Base-by-base conservation (phyloP, 1,140 invertebrate genomes). In the Listronotus bonariensis region DNA sequence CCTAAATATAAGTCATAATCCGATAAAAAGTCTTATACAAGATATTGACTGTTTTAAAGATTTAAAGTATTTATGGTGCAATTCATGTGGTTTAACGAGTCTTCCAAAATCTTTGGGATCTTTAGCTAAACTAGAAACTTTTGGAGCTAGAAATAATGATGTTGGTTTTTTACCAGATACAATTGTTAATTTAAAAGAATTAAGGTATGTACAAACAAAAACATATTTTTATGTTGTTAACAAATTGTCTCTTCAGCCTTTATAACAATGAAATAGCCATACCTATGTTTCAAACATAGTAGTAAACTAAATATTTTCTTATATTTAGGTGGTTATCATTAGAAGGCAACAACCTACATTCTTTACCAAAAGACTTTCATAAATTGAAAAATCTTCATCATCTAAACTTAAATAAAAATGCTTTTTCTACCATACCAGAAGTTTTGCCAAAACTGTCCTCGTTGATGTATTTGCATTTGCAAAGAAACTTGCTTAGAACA, bases 1-100 rank as follows among this genome's bases (percentile, higher is more conserved):
- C 67, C 81, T 96, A 45, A 93, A 96, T 76, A 79, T 96, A 45
- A 92, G 92, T 65, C 85, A 90, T 60, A 96, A 96, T 78, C 90
- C 88, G 66, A 83, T 96, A 20, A 80, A 79, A 48, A 75, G 75
- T 6, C 76, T 95, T 54, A 89, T 92, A 12, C 77, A 55, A 46
- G 52, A 83, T 71, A 86, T 96, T 68, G 88, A 87, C 8, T 73
- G 78, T n/a, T 87, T 95, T 69, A 82, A 79, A n/a, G 83, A 84
- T 57, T 77, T 96, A 54, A 92, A 93, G 77, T 86, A 86, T 52
- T 83, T 96, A 51, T 88, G 87, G 80, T 82, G 92, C 53, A 88
- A 88, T 70, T 82, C 82, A 55, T 88, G 83, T 36, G 78, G 74
- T 15, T 67, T 85, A 31, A 67, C 63, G 17, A 78, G 79, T 59